These are phyloP conservation scores for Urophycis tenuis DNA, from an alignment of 2,797 vertebrate species.

Conservation along the genomic window DNA sequence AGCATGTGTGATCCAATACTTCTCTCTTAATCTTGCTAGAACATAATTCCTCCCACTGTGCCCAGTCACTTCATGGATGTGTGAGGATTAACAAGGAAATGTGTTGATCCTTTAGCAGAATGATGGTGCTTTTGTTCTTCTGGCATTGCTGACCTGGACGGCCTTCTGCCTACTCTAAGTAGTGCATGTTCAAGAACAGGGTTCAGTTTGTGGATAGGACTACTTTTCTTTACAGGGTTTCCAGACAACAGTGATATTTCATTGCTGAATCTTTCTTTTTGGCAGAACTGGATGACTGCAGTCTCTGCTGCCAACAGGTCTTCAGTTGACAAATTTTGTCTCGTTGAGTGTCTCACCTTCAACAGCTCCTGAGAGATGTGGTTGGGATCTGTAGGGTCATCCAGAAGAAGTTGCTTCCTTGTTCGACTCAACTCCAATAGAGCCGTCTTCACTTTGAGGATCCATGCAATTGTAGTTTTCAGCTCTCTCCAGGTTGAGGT, in stretches of 20 bases:
- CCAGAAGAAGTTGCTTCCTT: background rate
- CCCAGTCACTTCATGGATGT: too few relatives aligned
- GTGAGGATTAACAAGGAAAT: too few relatives aligned
- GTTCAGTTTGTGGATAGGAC: constrained; percentile 10
- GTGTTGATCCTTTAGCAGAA: too few relatives aligned
- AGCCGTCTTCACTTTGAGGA: background rate
- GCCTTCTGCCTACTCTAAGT: background rate
- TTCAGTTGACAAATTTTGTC: background rate
- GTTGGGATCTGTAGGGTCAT: background rate
- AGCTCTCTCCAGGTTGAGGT: background rate
- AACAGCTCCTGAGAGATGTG: background rate
- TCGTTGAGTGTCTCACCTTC: background rate
- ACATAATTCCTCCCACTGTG: background rate
- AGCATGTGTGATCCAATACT: background rate
- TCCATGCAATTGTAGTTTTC: background rate
- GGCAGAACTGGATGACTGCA: background rate
- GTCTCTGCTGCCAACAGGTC: background rate
- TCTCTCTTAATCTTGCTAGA: background rate
- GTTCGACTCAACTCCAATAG: background rate
- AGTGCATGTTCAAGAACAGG: background rate
- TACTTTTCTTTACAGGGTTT: background rate
- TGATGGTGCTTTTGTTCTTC: background rate
- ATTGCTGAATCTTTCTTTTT: background rate
- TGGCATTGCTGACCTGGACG: background rate
- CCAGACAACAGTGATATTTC: background rate